Evolutionary conservation across 2,888 invertebrate species (phyloP).

Genomic region (Melikaiella ostensackeni): DNA sequence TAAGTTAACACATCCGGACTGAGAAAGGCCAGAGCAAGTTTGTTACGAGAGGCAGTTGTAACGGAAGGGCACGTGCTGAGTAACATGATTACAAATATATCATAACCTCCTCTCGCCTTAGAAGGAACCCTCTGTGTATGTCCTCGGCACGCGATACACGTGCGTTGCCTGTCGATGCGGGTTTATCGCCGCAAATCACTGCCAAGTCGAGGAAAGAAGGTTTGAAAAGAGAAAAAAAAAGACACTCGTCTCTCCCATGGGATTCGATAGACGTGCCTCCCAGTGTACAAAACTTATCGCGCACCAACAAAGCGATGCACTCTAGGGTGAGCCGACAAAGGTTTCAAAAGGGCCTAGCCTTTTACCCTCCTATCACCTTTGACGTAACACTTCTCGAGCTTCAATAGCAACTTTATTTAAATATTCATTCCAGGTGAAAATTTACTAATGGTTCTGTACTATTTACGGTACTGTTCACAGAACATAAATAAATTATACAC

Average conservation of each 20-base stretch:
- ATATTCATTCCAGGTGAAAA: neutral
- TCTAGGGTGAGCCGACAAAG: constrained; percentile 18
- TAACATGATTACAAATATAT: constrained; percentile 76
- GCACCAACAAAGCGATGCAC: constrained; percentile 10
- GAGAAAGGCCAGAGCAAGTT: constrained; percentile 63
- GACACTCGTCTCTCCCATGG: constrained; percentile 9
- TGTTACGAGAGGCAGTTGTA: constrained; percentile 74
- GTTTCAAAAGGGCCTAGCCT: constrained; percentile 8
- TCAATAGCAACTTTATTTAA: neutral
- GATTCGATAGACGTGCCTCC: constrained; percentile 22
- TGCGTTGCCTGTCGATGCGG: constrained; percentile 73
- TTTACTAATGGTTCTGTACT: no score
- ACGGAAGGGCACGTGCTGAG: constrained; percentile 73
- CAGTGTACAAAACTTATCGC: constrained; percentile 44
- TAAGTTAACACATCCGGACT: constrained; percentile 35
- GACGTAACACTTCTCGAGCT: neutral
- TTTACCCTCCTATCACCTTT: neutral
- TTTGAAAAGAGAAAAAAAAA: constrained; percentile 31
- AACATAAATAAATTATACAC: no score
- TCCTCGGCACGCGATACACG: constrained; percentile 70
- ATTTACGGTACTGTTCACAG: no score
- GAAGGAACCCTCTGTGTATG: constrained; percentile 43
- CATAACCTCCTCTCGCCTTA: constrained; percentile 66
- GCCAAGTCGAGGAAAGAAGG: constrained; percentile 56
- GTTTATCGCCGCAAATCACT: constrained; percentile 74